These are phyloP conservation scores for Semaprochilodus insignis DNA, from an alignment of 2,797 vertebrate genomes.

Conservation along the genomic window DNA sequence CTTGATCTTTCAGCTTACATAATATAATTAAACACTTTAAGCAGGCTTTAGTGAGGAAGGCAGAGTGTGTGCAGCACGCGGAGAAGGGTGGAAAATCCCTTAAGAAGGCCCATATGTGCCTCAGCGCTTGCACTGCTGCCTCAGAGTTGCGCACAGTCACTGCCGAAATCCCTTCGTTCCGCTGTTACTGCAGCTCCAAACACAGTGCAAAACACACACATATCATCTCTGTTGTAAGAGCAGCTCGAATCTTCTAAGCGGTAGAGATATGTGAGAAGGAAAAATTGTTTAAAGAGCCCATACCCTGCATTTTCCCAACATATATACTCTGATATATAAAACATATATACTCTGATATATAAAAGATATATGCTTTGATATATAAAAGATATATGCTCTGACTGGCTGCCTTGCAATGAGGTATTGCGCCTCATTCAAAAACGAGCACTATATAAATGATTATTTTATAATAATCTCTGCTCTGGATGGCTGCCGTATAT, in stretches of 20 bases:
- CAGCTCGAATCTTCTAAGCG: background rate
- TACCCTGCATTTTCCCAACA: background rate
- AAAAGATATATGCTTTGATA: no score
- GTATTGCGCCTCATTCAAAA: no score
- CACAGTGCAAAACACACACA: slow-evolving; percentile 21
- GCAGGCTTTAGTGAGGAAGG: slow-evolving; percentile 73
- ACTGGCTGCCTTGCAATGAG: no score
- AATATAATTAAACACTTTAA: slow-evolving; percentile 82
- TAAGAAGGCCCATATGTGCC: slow-evolving; percentile 55
- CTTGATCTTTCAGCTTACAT: slow-evolving; percentile 77
- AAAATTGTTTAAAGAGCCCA: background rate
- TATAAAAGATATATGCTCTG: no score
- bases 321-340: no score
- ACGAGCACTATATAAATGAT: no score
- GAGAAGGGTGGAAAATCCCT: slow-evolving; percentile 50
- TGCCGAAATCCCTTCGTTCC: slow-evolving; percentile 53
- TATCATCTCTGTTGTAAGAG: slow-evolving; percentile 6
- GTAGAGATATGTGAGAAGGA: background rate
- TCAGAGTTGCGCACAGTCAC: slow-evolving; percentile 36
- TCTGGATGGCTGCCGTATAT: no score
- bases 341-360: no score
- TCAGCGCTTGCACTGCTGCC: slow-evolving; percentile 45
- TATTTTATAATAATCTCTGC: no score
- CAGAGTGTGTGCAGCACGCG: slow-evolving; percentile 50
- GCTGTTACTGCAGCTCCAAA: slow-evolving; percentile 35